Conservation (phyloP, 1,140 invertebrate genomes). For the Samia ricini region DNA sequence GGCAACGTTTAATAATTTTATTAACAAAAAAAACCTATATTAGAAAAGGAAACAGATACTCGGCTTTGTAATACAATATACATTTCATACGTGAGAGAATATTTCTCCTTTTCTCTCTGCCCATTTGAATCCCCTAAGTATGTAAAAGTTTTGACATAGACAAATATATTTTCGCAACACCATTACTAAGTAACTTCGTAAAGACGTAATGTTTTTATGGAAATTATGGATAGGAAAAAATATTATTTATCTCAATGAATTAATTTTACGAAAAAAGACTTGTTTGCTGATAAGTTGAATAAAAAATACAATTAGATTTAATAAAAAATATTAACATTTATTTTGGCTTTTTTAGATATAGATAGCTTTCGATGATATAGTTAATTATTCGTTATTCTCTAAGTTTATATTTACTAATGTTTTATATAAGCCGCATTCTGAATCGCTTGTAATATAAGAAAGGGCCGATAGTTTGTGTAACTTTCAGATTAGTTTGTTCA, state of each 20-base stretch:
- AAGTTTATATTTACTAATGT: too few species aligned
- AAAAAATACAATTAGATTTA: too few species aligned
- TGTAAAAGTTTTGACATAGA: background rate
- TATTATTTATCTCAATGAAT: background rate
- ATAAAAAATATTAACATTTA: too few species aligned
- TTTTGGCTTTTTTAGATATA: too few species aligned
- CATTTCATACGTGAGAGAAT: background rate
- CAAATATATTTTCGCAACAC: background rate
- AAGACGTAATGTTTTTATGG: background rate
- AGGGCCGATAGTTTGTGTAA: slow-evolving; percentile 45
- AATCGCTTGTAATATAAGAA: background rate
- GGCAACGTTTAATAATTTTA: slow-evolving; percentile 68
- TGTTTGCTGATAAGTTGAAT: too few species aligned
- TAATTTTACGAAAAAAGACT: background rate
- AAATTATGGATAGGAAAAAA: background rate
- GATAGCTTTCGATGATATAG: too few species aligned
- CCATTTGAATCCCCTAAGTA: background rate
- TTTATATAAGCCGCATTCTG: background rate
- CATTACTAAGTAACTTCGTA: background rate
- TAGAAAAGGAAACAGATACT: slow-evolving; percentile 43
- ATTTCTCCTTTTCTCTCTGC: background rate
- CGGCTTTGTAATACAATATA: slow-evolving; percentile 5
- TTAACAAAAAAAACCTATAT: slow-evolving; percentile 61
- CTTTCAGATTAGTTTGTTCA: slow-evolving; percentile 76
- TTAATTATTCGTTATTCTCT: too few species aligned